A percentile compares a stretch with the other conserved stretches of the same genome.
Conservation (phyloP, 2,797 vertebrate genomes). For the Crocidura indochinensis region DNA sequence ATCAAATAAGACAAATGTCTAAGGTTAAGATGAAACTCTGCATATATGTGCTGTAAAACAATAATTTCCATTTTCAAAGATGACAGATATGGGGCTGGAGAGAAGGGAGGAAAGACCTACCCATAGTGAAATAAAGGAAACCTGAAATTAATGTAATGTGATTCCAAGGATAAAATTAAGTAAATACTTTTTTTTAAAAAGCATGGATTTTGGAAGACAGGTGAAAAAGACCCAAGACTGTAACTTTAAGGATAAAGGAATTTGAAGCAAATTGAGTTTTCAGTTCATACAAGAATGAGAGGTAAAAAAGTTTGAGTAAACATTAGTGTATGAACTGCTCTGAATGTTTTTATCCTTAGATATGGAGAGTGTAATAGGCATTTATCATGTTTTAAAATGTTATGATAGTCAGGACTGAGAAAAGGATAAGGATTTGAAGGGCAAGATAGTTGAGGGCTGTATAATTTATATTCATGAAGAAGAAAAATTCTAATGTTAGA, state of each 20-base stretch:
- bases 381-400: background rate
- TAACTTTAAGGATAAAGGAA: slow-evolving; percentile 16
- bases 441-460: background rate
- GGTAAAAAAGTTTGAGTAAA: background rate
- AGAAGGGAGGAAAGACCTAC: background rate
- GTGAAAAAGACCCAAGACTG: background rate
- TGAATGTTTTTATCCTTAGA: background rate
- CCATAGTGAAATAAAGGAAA: background rate
- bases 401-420: background rate
- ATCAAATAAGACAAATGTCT: background rate
- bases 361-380: no score
- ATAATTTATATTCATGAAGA: slow-evolving; percentile 8
- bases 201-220: background rate
- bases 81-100: background rate
- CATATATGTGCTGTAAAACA: background rate
- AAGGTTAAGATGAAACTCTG: background rate
- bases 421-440: no score
- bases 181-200: background rate
- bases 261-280: background rate
- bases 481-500: slow-evolving; percentile 1
- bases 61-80: background rate
- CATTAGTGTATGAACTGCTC: background rate
- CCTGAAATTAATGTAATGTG: background rate
- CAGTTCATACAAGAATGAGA: background rate
- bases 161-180: background rate